Evolutionary conservation across 2,797 vertebrate genomes (phyloP).

Genomic region (Notolepis coatsorum): DNA sequence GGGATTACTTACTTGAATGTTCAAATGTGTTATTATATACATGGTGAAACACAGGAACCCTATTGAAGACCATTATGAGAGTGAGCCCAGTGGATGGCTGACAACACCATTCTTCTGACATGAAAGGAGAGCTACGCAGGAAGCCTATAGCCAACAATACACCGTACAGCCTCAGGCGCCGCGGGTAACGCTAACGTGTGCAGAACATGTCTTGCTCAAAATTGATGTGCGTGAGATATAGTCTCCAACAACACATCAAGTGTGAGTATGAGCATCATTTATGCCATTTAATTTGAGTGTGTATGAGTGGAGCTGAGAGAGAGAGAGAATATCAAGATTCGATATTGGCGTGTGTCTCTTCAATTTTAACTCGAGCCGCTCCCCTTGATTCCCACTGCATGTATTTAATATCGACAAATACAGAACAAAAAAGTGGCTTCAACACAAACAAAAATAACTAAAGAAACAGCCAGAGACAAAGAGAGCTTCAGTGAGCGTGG

Average conservation of each 20-base stretch:
- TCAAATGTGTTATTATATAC: no score
- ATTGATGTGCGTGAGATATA: background rate
- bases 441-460: conserved; percentile 15
- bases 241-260: conserved; percentile 6
- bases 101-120: conserved; percentile 1
- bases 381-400: background rate
- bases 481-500: conserved; percentile 2
- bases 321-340: background rate
- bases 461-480: conserved; percentile 8
- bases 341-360: background rate
- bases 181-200: background rate
- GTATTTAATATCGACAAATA: conserved; percentile 2
- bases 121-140: background rate
- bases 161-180: background rate
- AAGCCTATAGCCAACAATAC: background rate
- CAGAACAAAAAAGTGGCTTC: conserved; percentile 11
- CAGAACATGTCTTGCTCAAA: conserved; percentile 2
- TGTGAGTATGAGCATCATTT: conserved; percentile 19
- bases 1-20: no score
- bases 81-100: background rate
- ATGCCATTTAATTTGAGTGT: conserved; percentile 9
- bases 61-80: conserved; percentile 10
- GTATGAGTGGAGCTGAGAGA: background rate
- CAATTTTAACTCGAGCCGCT: background rate
- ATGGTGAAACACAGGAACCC: conserved; percentile 3